Conservation (phyloP, 2,888 invertebrate genomes). For the Phyllotreta striolata region DNA sequence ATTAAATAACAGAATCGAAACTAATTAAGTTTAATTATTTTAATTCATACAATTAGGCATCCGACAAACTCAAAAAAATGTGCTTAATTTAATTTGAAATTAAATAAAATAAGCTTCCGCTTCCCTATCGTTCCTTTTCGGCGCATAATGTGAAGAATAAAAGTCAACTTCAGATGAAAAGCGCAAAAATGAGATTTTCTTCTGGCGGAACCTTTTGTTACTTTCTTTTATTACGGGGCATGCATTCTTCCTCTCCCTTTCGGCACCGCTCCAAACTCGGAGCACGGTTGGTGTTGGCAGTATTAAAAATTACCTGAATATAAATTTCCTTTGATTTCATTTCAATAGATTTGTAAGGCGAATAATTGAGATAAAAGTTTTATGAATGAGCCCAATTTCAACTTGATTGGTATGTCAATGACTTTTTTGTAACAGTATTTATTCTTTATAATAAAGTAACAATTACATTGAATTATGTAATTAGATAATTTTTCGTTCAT, state of each 20-base stretch:
- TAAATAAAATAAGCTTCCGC: no score
- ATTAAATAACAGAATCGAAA: background rate
- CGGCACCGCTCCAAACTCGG: background rate
- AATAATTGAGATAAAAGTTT: conserved; percentile 24
- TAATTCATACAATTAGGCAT: conserved; percentile 13
- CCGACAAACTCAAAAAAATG: conserved; percentile 3
- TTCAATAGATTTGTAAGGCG: conserved; percentile 20
- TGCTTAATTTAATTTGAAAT: no score
- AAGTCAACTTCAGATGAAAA: conserved; percentile 19
- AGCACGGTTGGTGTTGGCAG: conserved; percentile 21
- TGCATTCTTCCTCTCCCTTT: conserved; percentile 24
- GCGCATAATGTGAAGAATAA: conserved; percentile 6
- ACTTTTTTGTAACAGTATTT: background rate
- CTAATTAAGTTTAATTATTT: conserved; percentile 14
- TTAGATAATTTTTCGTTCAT: no score
- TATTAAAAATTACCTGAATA: conserved; percentile 35
- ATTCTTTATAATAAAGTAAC: no score
- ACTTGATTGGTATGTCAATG: conserved; percentile 2
- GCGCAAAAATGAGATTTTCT: conserved; percentile 46
- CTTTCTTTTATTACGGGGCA: conserved; percentile 43
- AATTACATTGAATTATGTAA: no score
- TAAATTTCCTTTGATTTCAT: conserved; percentile 31
- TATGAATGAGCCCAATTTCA: conserved; percentile 1
- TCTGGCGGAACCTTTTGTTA: conserved; percentile 47
- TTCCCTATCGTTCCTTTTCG: no score